Conservation (phyloP, 2,888 invertebrate genomes). For the Phytoseiulus persimilis region DNA sequence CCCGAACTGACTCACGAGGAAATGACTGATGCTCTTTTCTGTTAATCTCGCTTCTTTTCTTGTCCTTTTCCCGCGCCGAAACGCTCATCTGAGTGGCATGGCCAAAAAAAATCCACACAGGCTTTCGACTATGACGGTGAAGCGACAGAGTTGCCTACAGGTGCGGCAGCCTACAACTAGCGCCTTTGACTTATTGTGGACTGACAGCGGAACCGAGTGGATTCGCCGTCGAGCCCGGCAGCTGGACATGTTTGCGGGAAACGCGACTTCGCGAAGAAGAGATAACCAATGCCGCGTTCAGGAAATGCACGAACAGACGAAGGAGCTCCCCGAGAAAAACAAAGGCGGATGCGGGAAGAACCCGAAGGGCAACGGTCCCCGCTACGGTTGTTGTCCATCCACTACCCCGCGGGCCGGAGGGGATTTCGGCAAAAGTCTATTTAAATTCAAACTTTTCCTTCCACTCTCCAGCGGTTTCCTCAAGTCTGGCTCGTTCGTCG, state of each 20-base stretch:
- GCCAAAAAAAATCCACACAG: not conserved
- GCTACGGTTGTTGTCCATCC: not conserved
- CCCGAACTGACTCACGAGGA: not conserved
- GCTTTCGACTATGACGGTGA: not conserved
- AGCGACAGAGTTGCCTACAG: not conserved
- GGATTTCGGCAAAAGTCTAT: conserved; percentile 19
- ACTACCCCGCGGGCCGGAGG: not conserved
- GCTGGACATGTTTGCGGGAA: no score
- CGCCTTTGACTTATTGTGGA: not conserved
- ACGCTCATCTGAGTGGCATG: not conserved
- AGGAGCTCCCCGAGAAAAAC: not conserved
- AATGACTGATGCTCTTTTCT: conserved; percentile 5
- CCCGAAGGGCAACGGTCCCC: not conserved
- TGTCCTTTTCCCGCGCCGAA: not conserved
- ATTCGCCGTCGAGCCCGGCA: no score
- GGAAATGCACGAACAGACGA: not conserved
- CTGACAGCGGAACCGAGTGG: not conserved
- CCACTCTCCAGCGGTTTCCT: not conserved
- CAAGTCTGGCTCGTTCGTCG: no score
- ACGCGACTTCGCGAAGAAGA: no score
- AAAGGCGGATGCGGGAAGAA: not conserved
- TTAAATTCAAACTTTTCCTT: conserved; percentile 23
- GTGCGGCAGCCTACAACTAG: not conserved
- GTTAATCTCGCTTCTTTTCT: not conserved
- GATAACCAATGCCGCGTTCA: no score